Base-by-base conservation (phyloP, 1,140 invertebrate species). In the Muscidifurax raptorellus region DNA sequence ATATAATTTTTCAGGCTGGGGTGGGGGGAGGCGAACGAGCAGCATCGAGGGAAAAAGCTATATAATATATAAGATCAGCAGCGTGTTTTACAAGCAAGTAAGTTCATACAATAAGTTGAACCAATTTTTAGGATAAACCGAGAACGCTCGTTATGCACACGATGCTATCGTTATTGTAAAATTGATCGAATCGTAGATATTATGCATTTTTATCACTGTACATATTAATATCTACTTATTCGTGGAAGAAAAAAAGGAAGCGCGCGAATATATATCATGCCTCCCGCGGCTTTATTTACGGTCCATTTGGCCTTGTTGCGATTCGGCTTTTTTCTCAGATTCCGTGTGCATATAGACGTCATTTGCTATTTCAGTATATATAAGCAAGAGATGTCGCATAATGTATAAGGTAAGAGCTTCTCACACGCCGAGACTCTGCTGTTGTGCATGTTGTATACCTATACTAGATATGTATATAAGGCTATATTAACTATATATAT, bases 251-350 rank as follows among this genome's bases (percentile, higher is more conserved):
- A 78, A 82, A 71, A 74, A 36, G 32, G 69, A 76, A 25, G 52
- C 59, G 81, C 81, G 32, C 74, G 36, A 40, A 40, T n/a, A n/a
- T n/a, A n/a, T n/a, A n/a, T 40, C 36, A 75, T 77, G 64, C 79
- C 59, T 80, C 82, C 82, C 67, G 82, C 67, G 77, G 25, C 83
- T 84, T 84, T 84, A 77, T 84, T 84, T 80, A 80, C 77, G 59
- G 72, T 3, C 76, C 72, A 72, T 84, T 64, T 79, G n/a, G 27
- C 25, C 72, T 72, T 84, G 27, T 25, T 84, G 47, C 76, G 66
- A 71, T 67, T 25, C 15, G 13, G 75, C 52, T 82, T 76, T 66
- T 82, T 78, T 79, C 30, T n/a, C 27, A 69, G 25, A 30, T 28
- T 15, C 66, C 66, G 27, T 27, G 25, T 5, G 13, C n/a, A n/a